Conservation (phyloP, 92 coral and sea anemone species). For the Epizoanthus scotinus region DNA sequence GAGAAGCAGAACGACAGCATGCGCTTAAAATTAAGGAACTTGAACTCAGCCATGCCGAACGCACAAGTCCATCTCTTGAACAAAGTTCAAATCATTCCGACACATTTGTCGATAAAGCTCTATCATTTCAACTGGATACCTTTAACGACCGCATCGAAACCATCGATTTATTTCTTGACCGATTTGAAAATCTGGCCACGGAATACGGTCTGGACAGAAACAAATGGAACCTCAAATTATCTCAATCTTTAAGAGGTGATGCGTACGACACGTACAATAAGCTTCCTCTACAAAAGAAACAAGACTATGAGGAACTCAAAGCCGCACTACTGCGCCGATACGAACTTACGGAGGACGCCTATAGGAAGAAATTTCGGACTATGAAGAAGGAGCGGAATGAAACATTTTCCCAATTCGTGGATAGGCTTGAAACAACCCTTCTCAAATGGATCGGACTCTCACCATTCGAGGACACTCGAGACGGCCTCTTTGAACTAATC, state of each 20-base stretch:
- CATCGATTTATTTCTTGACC: constrained; percentile 13
- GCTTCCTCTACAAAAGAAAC: constrained; percentile 22
- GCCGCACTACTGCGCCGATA: constrained; percentile 15
- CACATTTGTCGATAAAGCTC: neutral
- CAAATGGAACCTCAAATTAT: constrained; percentile 2
- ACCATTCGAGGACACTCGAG: constrained; percentile 17
- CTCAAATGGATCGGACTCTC: constrained; percentile 23
- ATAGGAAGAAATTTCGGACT: constrained; percentile 11
- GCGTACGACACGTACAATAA: constrained; percentile 22
- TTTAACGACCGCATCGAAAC: constrained; percentile 22
- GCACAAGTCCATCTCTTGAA: constrained; percentile 11
- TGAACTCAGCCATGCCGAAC: constrained; percentile 15
- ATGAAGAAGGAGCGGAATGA: constrained; percentile 6
- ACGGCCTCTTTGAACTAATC: constrained; percentile 9
- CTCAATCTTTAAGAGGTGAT: constrained; percentile 17
- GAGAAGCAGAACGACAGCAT: constrained; percentile 20
- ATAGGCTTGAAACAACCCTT: constrained; percentile 18
- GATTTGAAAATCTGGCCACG: constrained; percentile 22
- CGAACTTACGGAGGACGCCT: constrained; percentile 15
- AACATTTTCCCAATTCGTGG: constrained; percentile 20
- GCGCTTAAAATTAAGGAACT: constrained; percentile 5
- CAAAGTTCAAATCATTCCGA: neutral
- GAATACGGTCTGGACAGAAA: constrained; percentile 10
- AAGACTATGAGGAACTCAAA: constrained; percentile 21
- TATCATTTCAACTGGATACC: constrained; percentile 10